Conservation (phyloP, 2,888 invertebrate species). For the Scaptomyza parva region DNA sequence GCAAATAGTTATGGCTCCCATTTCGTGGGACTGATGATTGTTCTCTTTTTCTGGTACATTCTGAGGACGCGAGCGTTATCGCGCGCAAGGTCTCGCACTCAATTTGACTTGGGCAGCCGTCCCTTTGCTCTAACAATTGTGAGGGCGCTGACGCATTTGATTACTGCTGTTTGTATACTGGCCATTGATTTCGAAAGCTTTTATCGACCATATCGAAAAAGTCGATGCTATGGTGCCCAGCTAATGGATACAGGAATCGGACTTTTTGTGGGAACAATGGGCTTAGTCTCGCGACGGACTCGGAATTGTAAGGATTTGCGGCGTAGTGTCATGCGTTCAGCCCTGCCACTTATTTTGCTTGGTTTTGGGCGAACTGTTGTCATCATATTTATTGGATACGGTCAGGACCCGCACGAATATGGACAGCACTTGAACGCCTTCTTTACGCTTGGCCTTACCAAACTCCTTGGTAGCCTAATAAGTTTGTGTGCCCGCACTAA, state of each 20-base stretch:
- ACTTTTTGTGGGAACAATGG: conserved; percentile 93
- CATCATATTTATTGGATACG: conserved; percentile 90
- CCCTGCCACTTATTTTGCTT: conserved; percentile 86
- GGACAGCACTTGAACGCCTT: conserved; percentile 99
- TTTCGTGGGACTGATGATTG: conserved; percentile 39
- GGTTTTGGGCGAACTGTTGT: conserved; percentile 88
- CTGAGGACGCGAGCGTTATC: conserved; percentile 27
- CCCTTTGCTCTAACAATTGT: conserved; percentile 87
- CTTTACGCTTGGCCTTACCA: conserved; percentile 94
- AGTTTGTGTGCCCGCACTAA: conserved; percentile 56
- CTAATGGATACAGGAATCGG: conserved; percentile 99
- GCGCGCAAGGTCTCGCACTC: conserved; percentile 44
- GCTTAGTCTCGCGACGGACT: conserved; percentile 88
- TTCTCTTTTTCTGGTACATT: conserved; percentile 37
- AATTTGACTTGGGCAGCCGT: conserved; percentile 67
- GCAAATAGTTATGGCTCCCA: conserved; percentile 83
- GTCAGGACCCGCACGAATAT: conserved; percentile 96
- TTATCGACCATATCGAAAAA: conserved; percentile 94
- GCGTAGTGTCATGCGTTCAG: conserved; percentile 70
- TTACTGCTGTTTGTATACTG: conserved; percentile 93
- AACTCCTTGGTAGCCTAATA: conserved; percentile 88
- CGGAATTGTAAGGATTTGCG: conserved; percentile 60
- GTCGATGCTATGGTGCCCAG: conserved; percentile 93
- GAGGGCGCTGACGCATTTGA: conserved; percentile 89
- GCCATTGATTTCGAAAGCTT: conserved; percentile 97